phyloP scores from a whole-genome alignment of 2,113 vertebrate species.

The Pitta sordida region DNA sequence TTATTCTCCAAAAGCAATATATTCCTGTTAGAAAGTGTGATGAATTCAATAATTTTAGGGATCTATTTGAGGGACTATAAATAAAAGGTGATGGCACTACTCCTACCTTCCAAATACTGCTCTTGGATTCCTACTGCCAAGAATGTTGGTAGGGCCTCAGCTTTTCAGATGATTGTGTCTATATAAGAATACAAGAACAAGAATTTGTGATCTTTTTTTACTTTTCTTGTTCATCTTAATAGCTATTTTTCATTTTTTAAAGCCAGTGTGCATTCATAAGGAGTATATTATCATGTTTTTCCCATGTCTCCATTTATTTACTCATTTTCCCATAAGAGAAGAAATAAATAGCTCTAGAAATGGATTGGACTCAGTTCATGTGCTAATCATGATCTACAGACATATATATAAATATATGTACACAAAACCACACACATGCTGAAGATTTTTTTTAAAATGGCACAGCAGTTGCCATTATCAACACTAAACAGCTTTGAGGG shows the following conservation, averaged over 20 bases:
- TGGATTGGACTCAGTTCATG: neutral
- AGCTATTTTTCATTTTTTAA: neutral
- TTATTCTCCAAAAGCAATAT: neutral
- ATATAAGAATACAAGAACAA: neutral
- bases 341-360: neutral
- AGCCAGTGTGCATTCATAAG: neutral
- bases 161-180: neutral
- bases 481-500: neutral
- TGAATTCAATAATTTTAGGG: neutral
- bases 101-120: neutral
- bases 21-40: neutral
- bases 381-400: neutral
- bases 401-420: neutral
- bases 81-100: neutral
- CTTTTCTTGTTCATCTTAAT: neutral
- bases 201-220: neutral
- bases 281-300: neutral
- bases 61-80: neutral
- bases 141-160: neutral
- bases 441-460: neutral
- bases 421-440: neutral
- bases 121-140: neutral
- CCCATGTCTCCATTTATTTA: neutral
- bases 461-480: neutral
- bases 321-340: neutral